phyloP scores from a whole-genome alignment of 1,140 invertebrate genomes.

The Saxidomus purpurata region DNA sequence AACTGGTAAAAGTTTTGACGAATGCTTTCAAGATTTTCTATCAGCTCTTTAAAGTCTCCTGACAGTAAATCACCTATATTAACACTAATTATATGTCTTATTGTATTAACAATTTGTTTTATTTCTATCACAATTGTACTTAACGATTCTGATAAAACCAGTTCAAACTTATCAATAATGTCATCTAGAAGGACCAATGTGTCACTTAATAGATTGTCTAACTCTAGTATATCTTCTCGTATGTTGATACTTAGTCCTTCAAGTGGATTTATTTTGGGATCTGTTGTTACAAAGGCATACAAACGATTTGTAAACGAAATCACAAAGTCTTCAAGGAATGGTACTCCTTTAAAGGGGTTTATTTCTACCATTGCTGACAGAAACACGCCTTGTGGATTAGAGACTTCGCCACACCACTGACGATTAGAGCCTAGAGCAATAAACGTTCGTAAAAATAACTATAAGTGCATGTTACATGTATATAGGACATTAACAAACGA shows the following conservation, averaged over 20 bases:
- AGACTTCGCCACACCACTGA: conserved; percentile 28
- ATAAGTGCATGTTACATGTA: neutral
- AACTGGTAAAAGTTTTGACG: neutral
- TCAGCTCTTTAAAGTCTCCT: neutral
- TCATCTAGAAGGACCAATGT: neutral
- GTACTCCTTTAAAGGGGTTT: no score
- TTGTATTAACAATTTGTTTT: neutral
- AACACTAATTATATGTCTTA: neutral
- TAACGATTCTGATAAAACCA: neutral
- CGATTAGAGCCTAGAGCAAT: neutral
- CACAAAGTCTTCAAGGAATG: conserved; percentile 17
- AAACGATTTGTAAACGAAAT: neutral
- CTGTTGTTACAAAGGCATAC: conserved; percentile 6
- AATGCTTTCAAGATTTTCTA: neutral
- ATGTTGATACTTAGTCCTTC: neutral
- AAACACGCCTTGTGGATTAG: conserved; percentile 58
- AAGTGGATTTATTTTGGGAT: neutral
- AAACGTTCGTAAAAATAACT: no score
- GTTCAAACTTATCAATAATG: neutral
- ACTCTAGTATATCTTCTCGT: neutral
- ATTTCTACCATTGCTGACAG: conserved; percentile 5
- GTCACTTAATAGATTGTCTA: neutral
- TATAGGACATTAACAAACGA: neutral
- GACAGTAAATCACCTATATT: neutral
- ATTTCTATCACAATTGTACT: neutral